Evolutionary conservation across 1,140 invertebrate genomes (phyloP).

Genomic region (Magallana gigas): DNA sequence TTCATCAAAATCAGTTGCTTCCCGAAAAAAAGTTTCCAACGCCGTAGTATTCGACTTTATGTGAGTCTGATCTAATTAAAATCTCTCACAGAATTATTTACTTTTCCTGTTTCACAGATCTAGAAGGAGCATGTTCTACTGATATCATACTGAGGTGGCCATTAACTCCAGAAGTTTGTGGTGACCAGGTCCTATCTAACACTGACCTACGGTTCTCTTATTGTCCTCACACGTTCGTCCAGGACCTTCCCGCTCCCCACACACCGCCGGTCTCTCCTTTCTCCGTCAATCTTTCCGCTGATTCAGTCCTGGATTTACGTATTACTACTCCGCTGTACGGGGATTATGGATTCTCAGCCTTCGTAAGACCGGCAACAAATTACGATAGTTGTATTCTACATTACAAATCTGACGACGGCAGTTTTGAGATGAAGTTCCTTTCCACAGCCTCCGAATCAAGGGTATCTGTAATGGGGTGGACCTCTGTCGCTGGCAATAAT

Average conservation of each 20-base stretch:
- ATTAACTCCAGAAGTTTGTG: background rate
- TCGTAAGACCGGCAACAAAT: background rate
- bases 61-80: no score
- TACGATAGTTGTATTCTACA: background rate
- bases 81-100: no score
- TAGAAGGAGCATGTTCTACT: background rate
- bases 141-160: background rate
- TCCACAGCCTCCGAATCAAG: background rate
- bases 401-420: background rate
- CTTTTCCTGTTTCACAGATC: background rate
- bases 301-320: background rate
- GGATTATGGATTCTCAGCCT: constrained; percentile 3
- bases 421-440: background rate
- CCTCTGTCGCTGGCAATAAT: background rate
- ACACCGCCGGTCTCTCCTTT: background rate
- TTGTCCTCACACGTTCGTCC: background rate
- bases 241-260: background rate
- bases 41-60: no score
- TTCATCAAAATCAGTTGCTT: no score
- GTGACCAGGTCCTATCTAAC: background rate
- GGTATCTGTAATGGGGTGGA: background rate
- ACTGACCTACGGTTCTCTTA: background rate
- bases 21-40: no score
- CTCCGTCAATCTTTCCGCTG: background rate
- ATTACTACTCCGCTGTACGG: no score